Evolutionary conservation across 2,797 vertebrate genomes (phyloP), one percentile per base, ranked within the genome.

Genomic region (Vultur gryphus): DNA sequence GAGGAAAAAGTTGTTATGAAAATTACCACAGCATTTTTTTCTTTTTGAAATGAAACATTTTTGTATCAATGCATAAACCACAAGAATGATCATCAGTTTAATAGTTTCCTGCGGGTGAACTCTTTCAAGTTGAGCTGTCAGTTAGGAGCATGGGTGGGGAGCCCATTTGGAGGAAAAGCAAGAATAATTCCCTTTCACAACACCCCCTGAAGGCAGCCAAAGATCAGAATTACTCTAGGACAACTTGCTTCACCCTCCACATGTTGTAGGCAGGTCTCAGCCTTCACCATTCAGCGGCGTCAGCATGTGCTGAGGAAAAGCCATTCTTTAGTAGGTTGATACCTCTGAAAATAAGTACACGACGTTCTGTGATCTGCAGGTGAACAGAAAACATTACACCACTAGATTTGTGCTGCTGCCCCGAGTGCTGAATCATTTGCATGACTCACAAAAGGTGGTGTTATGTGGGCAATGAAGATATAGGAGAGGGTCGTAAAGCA

Each of bases 41-140:
- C 55, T 90, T 91, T 89, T 94, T 89, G 85, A 52, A 92, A 95
- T 1, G 81, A 95, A 97, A 90, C 81, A 82, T 97, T 94, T 76
- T 97, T 98, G 92, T 98, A 97, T 97, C 97, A 88, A 90, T 95
- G 93, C 93, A 95, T 66, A 97, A 98, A 96, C 98, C 98, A 96
- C 97, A 98, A 98, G 95, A 98, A 98, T 93, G 96, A 93, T 97
- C 95, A 95, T 97, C 97, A 97, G 84, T 97, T 98, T 97, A 97
- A 98, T 95, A 78, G 96, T 92, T 98, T 98, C 98, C 98, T 98
- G 96, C 16, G 64, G 92, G 87, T 92, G 88, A 97, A 94, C 80
- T 79, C 96, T 98, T 98, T 97, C 94, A 98, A 97, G 96, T 87
- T 84, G 84, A 97, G 92, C 96, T 97, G 97, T 97, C 97, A 97